Base-by-base conservation (phyloP, 2,797 vertebrate species). In the Poeciliopsis gracilis region DNA sequence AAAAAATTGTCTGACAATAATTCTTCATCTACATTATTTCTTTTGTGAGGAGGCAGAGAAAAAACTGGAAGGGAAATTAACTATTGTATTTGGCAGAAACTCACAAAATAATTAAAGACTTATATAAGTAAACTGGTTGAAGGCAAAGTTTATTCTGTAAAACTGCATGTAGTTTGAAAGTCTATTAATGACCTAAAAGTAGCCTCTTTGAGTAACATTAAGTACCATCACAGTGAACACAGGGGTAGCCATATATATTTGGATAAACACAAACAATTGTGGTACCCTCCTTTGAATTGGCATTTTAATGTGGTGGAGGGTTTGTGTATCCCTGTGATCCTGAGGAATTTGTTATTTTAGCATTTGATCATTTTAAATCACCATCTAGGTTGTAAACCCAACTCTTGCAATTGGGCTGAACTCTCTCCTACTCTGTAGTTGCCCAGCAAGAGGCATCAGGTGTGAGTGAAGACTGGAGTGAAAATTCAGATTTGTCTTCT, bases 141-240 rank as follows among this genome's bases (percentile, higher is more conserved):
- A 84, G 71, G 76, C 61, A 69, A 9, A 73, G 49, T 45, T 45
- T 25, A 71, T 79, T 76, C 76, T 43, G 81, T n/a, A 69, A 51
- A 70, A 72, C 63, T 47, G 67, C 73, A 63, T 76, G 76, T 49
- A 72, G 67, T 75, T 85, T 81, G 75, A 86, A 88, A 87, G 66
- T 76, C 61, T 53, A 61, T 55, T 85, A 46, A 86, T 49, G 80
- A 85, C 79, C 79, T 18, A 25, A 10, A 79, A 87, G 87, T 80
- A 78, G 87, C 71, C 84, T 61, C 59, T 82, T 76, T 41, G 73
- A 82, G 88, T 57, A 78, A 77, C 73, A 53, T 73, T 71, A 47
- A 66, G 57, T 72, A 61, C 51, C 79, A 80, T 86, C 51, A 67
- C 4, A 72, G 73, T 7, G 9, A 53, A 61, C 11, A 70, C 73